phyloP scores from a whole-genome alignment of 2,113 vertebrate species.

The Megaceryle torquata region DNA sequence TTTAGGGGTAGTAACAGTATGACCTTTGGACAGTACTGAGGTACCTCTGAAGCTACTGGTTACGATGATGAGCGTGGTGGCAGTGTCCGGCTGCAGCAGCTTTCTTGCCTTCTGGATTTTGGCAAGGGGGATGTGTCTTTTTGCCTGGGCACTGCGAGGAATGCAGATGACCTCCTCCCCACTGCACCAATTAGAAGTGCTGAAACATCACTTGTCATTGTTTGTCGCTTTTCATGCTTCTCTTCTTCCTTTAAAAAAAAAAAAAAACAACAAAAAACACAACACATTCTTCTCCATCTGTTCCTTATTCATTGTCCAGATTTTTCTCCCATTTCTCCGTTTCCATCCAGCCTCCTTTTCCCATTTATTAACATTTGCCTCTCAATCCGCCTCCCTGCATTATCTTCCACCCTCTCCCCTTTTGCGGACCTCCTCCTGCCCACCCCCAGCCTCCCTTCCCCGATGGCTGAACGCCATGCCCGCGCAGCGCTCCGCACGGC shows the following conservation, averaged over 20 bases:
- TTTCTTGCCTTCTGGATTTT: background rate
- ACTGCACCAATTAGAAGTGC: background rate
- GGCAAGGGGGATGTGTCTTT: background rate
- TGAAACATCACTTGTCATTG: background rate
- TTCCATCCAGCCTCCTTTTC: background rate
- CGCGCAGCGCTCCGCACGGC: background rate
- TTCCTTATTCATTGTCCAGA: background rate
- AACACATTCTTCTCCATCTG: background rate
- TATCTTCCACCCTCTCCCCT: background rate
- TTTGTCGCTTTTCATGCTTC: background rate
- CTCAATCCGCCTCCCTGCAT: background rate
- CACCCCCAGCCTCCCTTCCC: background rate
- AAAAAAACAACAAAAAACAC: too few relatives aligned
- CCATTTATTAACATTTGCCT: background rate
- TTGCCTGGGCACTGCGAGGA: background rate
- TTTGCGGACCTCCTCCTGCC: background rate
- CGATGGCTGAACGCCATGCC: background rate
- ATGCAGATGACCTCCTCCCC: background rate
- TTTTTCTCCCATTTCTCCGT: background rate
- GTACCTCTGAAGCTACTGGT: background rate
- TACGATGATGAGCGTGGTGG: background rate
- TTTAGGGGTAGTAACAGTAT: background rate
- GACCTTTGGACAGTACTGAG: background rate
- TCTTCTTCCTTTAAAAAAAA: background rate
- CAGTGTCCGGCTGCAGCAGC: background rate